Evolutionary conservation across 2,797 vertebrate species (phyloP).

Genomic region (Gadopsis marmoratus): DNA sequence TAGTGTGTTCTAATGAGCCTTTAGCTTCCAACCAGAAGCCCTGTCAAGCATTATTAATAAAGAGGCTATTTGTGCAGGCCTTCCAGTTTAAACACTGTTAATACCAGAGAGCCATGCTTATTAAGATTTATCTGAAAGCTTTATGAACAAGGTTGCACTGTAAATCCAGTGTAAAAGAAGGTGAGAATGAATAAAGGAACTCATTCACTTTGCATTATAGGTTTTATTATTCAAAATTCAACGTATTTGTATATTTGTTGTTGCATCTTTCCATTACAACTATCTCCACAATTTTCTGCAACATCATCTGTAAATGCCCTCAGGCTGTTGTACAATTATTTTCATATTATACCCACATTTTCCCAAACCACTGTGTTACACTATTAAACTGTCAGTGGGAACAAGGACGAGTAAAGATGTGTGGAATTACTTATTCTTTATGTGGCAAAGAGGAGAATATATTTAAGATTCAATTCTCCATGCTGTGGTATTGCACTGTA

Average conservation of each 20-base stretch:
- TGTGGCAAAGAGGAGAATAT: conserved; percentile 40
- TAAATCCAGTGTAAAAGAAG: conserved; percentile 20
- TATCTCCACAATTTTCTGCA: conserved; percentile 20
- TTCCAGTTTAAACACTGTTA: conserved; percentile 67
- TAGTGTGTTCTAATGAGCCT: conserved; percentile 81
- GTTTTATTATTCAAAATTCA: conserved; percentile 6
- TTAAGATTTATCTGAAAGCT: conserved; percentile 65
- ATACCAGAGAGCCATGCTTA: conserved; percentile 60
- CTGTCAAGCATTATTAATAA: conserved; percentile 83
- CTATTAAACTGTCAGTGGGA: conserved; percentile 63
- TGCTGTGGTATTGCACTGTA: conserved; percentile 36
- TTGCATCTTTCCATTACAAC: conserved; percentile 8
- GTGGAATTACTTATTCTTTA: conserved; percentile 60
- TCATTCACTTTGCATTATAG: background rate
- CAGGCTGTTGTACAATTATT: conserved; percentile 47
- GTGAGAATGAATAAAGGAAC: background rate
- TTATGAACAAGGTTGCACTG: conserved; percentile 31
- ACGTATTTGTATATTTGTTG: conserved; percentile 9
- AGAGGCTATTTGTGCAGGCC: conserved; percentile 75
- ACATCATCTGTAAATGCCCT: conserved; percentile 35
- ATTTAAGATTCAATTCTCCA: conserved; percentile 52
- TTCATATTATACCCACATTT: conserved; percentile 46
- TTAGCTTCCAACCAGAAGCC: conserved; percentile 78
- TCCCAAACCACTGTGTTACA: conserved; percentile 52
- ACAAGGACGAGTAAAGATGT: conserved; percentile 47